A percentile compares a stretch with the other conserved stretches of the same genome.
Evolutionary conservation across 2,888 invertebrate genomes (phyloP).

Genomic region (Stenichneumon culpator): DNA sequence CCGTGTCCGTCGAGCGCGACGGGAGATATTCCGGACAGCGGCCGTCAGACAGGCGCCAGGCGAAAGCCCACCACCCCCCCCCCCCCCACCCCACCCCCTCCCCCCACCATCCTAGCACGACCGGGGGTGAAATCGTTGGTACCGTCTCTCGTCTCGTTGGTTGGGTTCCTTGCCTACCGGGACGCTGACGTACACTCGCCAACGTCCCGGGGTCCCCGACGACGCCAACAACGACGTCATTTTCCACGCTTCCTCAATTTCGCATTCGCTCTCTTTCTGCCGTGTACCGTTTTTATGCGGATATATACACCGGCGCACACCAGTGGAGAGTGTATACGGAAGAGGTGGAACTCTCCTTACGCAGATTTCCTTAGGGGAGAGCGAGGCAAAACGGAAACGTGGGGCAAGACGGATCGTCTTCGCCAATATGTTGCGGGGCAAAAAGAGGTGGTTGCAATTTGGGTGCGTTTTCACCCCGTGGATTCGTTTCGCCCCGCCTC

Average conservation of each 20-base stretch:
- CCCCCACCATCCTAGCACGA: neutral
- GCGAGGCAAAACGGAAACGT: neutral
- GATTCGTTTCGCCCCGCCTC: too few species aligned
- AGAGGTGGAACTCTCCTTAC: neutral
- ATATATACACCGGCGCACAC: neutral
- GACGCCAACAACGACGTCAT: slow-evolving; percentile 66
- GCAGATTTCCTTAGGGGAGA: neutral
- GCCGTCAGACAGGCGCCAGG: slow-evolving; percentile 74
- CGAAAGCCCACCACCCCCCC: slow-evolving; percentile 38
- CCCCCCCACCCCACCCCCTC: slow-evolving; percentile 4
- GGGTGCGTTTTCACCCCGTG: too few species aligned
- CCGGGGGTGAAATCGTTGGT: neutral
- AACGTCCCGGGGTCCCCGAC: slow-evolving; percentile 47
- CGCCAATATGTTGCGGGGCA: too few species aligned
- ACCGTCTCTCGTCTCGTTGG: neutral
- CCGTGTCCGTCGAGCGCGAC: slow-evolving; percentile 66
- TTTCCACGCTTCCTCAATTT: slow-evolving; percentile 68
- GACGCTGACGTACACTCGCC: slow-evolving; percentile 58
- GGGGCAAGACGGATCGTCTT: neutral
- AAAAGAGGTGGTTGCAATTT: too few species aligned
- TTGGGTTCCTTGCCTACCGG: slow-evolving; percentile 24
- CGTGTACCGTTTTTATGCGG: slow-evolving; percentile 30
- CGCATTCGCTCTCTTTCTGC: slow-evolving; percentile 55
- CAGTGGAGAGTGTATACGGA: slow-evolving; percentile 1
- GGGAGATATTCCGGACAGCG: slow-evolving; percentile 77